Evolutionary conservation across 53 echinoderm and acorn worm species (phyloP).

Genomic region (Echinometra lucunter): DNA sequence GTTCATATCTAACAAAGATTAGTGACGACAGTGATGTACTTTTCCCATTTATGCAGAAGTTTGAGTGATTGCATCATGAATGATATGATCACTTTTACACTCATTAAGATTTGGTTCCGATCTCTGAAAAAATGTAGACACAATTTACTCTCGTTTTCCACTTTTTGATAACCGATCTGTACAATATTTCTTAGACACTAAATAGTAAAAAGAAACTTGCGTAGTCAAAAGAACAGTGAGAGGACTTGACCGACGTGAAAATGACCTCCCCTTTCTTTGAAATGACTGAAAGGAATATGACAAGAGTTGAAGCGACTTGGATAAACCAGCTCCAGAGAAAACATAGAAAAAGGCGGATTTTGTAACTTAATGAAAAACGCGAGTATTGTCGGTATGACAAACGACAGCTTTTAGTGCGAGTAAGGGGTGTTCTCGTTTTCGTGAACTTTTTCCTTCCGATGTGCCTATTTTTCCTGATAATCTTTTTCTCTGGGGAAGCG

Average conservation of each 20-base stretch:
- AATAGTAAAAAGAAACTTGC: neutral
- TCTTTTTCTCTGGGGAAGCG: neutral
- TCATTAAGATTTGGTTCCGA: no score
- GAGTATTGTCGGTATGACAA: neutral
- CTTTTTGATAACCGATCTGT: neutral
- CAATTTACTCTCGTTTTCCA: neutral
- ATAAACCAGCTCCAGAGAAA: neutral
- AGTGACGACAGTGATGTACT: neutral
- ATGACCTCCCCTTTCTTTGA: neutral
- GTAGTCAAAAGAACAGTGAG: no score
- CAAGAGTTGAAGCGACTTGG: neutral
- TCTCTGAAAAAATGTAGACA: neutral
- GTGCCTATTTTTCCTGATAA: slow-evolving; percentile 14
- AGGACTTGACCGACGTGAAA: neutral
- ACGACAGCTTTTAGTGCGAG: neutral
- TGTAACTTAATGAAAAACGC: neutral
- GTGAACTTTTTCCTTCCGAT: neutral
- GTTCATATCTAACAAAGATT: neutral
- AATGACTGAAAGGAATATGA: neutral
- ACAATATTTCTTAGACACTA: neutral
- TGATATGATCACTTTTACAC: no score
- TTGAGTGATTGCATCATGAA: no score
- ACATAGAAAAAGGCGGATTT: neutral
- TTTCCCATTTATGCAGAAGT: no score
- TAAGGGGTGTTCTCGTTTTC: neutral